Conservation (phyloP, 2,797 vertebrate genomes). For the Momotus momota region DNA sequence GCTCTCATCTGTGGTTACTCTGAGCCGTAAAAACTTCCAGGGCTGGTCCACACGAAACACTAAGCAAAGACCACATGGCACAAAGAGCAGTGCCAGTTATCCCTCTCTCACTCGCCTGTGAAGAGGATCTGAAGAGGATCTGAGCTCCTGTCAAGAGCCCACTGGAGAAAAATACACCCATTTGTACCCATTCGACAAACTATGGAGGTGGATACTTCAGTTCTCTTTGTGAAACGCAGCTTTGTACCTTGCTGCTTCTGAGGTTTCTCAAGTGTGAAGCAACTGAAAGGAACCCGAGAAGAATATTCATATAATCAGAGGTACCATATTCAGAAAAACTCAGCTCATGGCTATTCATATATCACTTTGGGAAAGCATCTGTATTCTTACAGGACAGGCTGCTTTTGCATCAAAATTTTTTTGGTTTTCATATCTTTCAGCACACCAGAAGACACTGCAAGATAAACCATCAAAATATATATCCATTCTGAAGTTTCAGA, state of each 20-base stretch:
- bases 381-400: neutral
- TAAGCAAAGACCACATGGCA: neutral
- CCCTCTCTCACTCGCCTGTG: neutral
- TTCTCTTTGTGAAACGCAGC: neutral
- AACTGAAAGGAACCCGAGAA: neutral
- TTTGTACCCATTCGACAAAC: neutral
- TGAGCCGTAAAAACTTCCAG: neutral
- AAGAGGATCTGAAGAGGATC: too few species aligned
- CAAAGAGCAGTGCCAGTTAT: neutral
- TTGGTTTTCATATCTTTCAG: neutral
- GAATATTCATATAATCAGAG: neutral
- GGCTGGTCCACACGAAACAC: fast-evolving
- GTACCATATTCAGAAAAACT: neutral
- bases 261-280: neutral
- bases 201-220: neutral
- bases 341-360: neutral
- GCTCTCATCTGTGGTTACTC: neutral
- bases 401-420: neutral
- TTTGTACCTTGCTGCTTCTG: neutral
- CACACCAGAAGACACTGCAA: neutral
- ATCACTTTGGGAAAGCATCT: neutral
- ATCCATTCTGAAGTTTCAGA: neutral
- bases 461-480: neutral
- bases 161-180: neutral
- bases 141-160: neutral